phyloP scores from a whole-genome alignment of 35 echinoderm and acorn worm genomes.

The Amphiura filiformis region DNA sequence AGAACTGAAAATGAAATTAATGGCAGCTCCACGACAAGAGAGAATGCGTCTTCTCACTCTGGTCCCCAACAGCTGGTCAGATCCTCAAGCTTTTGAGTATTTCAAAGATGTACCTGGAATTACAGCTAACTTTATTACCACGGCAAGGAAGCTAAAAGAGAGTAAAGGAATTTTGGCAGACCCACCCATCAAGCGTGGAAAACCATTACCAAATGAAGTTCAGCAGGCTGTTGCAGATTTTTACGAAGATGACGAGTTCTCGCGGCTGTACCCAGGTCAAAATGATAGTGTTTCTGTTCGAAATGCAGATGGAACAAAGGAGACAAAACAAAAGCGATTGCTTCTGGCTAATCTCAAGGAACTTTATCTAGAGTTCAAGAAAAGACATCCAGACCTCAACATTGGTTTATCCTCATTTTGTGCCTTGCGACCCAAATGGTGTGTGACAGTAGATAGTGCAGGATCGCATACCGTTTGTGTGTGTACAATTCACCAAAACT shows the following conservation, averaged over 20 bases:
- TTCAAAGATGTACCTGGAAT: background rate
- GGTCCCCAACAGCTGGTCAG: background rate
- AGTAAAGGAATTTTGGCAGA: background rate
- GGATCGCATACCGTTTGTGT: constrained; percentile 5
- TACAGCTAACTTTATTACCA: background rate
- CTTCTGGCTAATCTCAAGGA: background rate
- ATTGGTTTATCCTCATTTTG: constrained; percentile 19
- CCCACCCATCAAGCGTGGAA: background rate
- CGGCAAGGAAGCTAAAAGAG: background rate
- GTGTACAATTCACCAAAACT: constrained; percentile 18
- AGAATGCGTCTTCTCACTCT: background rate
- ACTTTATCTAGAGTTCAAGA: background rate
- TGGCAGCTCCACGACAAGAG: background rate
- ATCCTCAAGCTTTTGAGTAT: background rate
- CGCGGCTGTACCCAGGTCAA: background rate
- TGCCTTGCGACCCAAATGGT: constrained; percentile 18
- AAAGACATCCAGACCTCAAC: constrained; percentile 7
- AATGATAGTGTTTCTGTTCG: constrained; percentile 13
- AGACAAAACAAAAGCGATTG: background rate
- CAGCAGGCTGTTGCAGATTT: background rate
- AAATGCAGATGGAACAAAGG: background rate
- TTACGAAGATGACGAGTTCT: constrained; percentile 18
- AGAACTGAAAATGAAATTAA: background rate
- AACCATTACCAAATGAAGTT: background rate
- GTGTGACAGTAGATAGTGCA: background rate